These are phyloP conservation scores for Vimba vimba DNA, from an alignment of 2,113 vertebrate genomes.

Conservation along the genomic window DNA sequence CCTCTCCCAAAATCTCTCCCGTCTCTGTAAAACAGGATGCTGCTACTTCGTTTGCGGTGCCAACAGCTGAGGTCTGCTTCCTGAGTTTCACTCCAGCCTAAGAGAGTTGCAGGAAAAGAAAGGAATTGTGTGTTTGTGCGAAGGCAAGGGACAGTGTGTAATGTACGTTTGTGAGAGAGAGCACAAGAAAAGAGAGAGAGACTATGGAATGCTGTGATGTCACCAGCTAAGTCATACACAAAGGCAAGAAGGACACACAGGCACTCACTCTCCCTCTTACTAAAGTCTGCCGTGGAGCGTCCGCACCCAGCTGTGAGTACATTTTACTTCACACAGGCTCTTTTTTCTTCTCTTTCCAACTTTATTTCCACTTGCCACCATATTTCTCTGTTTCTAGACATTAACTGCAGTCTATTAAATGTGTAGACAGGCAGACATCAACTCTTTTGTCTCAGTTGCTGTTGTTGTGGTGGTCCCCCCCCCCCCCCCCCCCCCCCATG, in stretches of 20 bases:
- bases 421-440: slow-evolving; percentile 55
- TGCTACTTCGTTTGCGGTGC: slow-evolving; percentile 53
- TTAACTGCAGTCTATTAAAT: slow-evolving; percentile 25
- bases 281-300: slow-evolving; percentile 71
- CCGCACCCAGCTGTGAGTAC: slow-evolving; percentile 79
- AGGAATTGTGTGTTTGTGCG: slow-evolving; percentile 55
- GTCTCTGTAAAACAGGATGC: slow-evolving; percentile 54
- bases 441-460: slow-evolving; percentile 49
- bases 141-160: slow-evolving; percentile 52
- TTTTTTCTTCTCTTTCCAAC: slow-evolving; percentile 35
- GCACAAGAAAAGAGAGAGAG: slow-evolving; percentile 50
- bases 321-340: slow-evolving; percentile 54
- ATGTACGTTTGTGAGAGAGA: slow-evolving; percentile 48
- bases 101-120: slow-evolving; percentile 44
- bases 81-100: slow-evolving; percentile 55
- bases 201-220: slow-evolving; percentile 83
- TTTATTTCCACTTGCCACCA: slow-evolving; percentile 26
- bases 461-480: slow-evolving; percentile 55
- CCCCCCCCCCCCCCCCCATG: too few relatives aligned
- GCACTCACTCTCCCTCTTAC: slow-evolving; percentile 70
- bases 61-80: slow-evolving; percentile 64
- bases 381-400: neutral
- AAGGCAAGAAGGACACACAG: slow-evolving; percentile 73
- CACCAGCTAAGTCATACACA: slow-evolving; percentile 76
- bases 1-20: neutral